Base-by-base conservation (phyloP, 2,888 invertebrate species). In the Sarcophaga rosellei region DNA sequence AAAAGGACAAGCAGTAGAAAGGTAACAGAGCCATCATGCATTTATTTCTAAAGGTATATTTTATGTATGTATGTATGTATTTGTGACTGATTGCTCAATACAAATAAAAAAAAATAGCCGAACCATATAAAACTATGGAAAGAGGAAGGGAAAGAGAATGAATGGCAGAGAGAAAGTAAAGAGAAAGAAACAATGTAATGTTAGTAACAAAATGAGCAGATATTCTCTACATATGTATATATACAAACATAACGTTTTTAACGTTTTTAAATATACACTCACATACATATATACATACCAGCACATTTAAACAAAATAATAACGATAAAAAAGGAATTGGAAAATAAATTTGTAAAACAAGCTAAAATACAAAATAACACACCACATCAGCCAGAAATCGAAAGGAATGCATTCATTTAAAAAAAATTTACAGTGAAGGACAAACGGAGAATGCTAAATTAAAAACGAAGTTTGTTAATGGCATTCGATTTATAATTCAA, bases 71-170 rank as follows among this genome's bases (percentile, higher is more conserved):
- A 12, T 23, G 25, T 20, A 23, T 68, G 23, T 25, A 17, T 79
- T 17, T 10, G n/a, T 76, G 81, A 88, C 76, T 85, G 85, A 85
- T 86, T 78, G 83, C 44, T 20, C 75, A 83, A 25, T 65, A 72
- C 5, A 75, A 68, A 68, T 21, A 10, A 68, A 4, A 68, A 35
- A 21, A 53, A 69, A 75, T 12, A 62, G 10, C 61, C 75, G n/a
- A 70, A 47, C 23, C 8, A 76, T 45, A 76, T 44, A 77, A 8
- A 61, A 4, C 20, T 8, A 20, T 20, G 8, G 53, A 82, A 77
- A 53, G 47, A 45, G 66, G 53, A 53, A 53, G 15, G 2, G 53
- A 15, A 4, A 1, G 17, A 17, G 17, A 15, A 4, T 15, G 15
- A 15, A 11, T 17, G 1, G 4, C 17, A 17, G 15, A 53, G 12